These are phyloP conservation scores for Myzus persicae DNA, from an alignment of 1,140 invertebrate genomes.

Conservation along the genomic window DNA sequence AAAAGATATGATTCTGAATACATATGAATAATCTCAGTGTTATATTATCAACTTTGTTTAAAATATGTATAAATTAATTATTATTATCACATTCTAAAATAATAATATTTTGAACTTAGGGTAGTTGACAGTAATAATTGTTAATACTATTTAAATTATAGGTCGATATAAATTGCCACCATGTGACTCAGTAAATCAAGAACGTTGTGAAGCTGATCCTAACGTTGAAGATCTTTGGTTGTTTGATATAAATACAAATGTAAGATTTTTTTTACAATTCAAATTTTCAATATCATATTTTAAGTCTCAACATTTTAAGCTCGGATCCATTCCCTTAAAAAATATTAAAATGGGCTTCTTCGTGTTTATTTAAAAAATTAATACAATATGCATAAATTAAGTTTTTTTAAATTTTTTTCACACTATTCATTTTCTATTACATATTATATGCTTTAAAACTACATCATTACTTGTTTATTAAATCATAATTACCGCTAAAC, in stretches of 20 bases:
- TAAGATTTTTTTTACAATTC: neutral
- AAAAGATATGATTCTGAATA: neutral
- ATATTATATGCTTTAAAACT: too few relatives aligned
- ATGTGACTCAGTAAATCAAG: rapidly evolving
- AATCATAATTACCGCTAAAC: too few relatives aligned
- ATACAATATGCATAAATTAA: too few relatives aligned
- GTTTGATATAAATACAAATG: neutral
- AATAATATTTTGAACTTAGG: neutral
- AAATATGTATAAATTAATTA: neutral
- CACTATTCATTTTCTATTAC: too few relatives aligned
- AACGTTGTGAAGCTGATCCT: neutral
- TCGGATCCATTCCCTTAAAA: too few relatives aligned
- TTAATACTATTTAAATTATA: neutral
- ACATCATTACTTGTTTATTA: too few relatives aligned
- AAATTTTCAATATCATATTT: neutral
- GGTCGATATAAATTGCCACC: neutral
- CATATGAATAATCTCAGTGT: neutral
- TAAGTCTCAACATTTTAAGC: neutral
- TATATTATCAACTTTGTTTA: too few relatives aligned
- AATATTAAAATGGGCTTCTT: too few relatives aligned
- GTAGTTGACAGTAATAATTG: neutral
- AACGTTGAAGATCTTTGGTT: neutral
- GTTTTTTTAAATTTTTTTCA: too few relatives aligned
- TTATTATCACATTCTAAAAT: neutral
- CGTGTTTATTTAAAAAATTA: too few relatives aligned